Conservation (phyloP, 2,888 invertebrate genomes). For the Conops quadrifasciatus region DNA sequence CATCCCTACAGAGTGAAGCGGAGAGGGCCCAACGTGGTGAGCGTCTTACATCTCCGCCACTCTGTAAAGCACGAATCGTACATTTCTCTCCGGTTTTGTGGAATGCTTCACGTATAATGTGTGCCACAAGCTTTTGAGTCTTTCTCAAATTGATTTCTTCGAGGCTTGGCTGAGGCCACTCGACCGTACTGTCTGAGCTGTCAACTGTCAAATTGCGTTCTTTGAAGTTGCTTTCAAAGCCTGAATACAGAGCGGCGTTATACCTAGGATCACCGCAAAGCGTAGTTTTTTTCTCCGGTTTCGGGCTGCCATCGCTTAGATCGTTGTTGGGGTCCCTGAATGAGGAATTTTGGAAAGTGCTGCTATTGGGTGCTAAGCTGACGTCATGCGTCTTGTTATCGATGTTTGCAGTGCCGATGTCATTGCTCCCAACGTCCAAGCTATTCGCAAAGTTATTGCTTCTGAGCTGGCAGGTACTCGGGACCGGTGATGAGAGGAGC, state of each 20-base stretch:
- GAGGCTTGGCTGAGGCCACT: neutral
- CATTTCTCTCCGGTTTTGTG: constrained; percentile 11
- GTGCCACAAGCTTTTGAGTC: constrained; percentile 15
- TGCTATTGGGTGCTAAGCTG: no score
- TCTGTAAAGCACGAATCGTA: neutral
- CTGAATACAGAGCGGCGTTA: no score
- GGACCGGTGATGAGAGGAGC: neutral
- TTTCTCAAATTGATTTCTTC: neutral
- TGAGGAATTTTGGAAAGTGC: no score
- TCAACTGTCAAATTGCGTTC: neutral
- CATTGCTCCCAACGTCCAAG: no score
- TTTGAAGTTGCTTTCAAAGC: neutral
- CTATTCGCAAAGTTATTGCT: neutral
- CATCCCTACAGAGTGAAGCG: no score
- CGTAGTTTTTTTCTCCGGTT: no score
- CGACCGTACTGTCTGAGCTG: neutral
- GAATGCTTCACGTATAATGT: constrained; percentile 27
- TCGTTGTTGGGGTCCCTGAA: no score
- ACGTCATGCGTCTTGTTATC: no score
- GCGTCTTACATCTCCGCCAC: neutral
- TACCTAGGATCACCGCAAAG: no score
- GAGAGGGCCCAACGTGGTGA: neutral
- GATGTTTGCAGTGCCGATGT: no score
- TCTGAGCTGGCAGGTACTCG: neutral
- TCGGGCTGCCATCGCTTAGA: no score